Evolutionary conservation across 2,888 invertebrate species (phyloP).

Genomic region (Hirtodrosophila alboralis): DNA sequence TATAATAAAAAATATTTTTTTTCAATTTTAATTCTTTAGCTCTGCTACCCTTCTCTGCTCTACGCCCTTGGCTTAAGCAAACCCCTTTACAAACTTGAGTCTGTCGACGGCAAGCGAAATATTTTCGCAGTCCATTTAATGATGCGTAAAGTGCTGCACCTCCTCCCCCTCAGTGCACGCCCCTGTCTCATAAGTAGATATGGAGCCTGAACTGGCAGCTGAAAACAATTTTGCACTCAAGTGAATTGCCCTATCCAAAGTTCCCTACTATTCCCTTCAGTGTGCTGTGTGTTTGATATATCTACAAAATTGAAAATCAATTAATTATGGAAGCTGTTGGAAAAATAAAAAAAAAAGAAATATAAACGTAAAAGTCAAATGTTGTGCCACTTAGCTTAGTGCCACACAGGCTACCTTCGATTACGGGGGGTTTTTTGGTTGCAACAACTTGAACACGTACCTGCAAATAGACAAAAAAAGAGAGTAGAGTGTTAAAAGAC

Average conservation of each 20-base stretch:
- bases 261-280: too few species aligned
- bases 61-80: too few species aligned
- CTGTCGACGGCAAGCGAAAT: conserved; percentile 36
- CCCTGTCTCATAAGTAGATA: neutral
- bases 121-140: conserved; percentile 59
- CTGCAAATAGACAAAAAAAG: conserved; percentile 39
- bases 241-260: conserved; percentile 23
- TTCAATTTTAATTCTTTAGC: too few species aligned
- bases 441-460: conserved; percentile 44
- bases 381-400: conserved; percentile 35
- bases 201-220: conserved; percentile 33
- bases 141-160: conserved; percentile 47
- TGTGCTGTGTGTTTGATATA: conserved; percentile 11
- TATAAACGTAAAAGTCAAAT: conserved; percentile 13
- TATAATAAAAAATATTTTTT: too few species aligned
- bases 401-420: neutral
- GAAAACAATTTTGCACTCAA: conserved; percentile 60
- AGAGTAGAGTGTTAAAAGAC: neutral
- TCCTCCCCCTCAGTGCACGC: neutral
- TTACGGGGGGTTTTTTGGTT: neutral
- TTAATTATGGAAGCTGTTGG: conserved; percentile 50
- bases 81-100: conserved; percentile 7
- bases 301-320: conserved; percentile 55
- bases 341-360: too few species aligned
- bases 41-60: too few species aligned